phyloP scores from a whole-genome alignment of 2,113 vertebrate species.

The Arizona elegans region DNA sequence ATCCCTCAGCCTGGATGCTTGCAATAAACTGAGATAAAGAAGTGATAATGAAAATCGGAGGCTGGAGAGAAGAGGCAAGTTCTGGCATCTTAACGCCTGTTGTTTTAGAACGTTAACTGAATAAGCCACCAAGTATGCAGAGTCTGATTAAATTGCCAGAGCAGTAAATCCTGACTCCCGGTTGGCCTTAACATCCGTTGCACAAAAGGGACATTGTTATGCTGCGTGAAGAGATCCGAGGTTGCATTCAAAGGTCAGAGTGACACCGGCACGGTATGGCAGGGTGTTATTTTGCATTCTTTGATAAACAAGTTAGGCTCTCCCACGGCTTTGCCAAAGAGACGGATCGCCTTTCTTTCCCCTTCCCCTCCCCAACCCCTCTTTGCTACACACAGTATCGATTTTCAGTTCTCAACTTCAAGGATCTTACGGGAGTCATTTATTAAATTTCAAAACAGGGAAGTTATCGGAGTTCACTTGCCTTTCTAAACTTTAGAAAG shows the following conservation, averaged over 20 bases:
- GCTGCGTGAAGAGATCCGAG: conserved; percentile 33
- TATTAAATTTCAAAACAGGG: not conserved
- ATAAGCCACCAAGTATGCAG: conserved; percentile 52
- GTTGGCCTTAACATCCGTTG: conserved; percentile 14
- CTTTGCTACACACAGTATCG: not conserved
- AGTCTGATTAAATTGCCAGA: conserved; percentile 56
- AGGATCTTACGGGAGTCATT: not conserved
- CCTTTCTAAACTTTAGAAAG: conserved; percentile 7
- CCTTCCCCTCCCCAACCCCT: not conserved
- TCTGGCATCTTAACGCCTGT: conserved; percentile 24
- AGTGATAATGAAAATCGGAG: conserved; percentile 44
- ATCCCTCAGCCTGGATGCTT: not conserved
- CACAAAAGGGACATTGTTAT: conserved; percentile 67
- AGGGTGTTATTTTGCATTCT: conserved; percentile 48
- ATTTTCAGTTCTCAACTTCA: conserved; percentile 6
- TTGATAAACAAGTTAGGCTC: conserved; percentile 57
- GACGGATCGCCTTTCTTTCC: not conserved
- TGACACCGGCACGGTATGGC: conserved; percentile 48
- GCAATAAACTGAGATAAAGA: conserved; percentile 30
- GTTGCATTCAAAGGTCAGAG: conserved; percentile 47
- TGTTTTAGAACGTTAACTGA: conserved; percentile 43
- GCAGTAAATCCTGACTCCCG: conserved; percentile 53
- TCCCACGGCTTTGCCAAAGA: conserved; percentile 37
- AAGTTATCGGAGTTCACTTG: not conserved
- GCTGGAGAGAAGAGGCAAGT: conserved; percentile 22